Base-by-base conservation (phyloP, 2,113 vertebrate species). In the Tupaia chinensis region DNA sequence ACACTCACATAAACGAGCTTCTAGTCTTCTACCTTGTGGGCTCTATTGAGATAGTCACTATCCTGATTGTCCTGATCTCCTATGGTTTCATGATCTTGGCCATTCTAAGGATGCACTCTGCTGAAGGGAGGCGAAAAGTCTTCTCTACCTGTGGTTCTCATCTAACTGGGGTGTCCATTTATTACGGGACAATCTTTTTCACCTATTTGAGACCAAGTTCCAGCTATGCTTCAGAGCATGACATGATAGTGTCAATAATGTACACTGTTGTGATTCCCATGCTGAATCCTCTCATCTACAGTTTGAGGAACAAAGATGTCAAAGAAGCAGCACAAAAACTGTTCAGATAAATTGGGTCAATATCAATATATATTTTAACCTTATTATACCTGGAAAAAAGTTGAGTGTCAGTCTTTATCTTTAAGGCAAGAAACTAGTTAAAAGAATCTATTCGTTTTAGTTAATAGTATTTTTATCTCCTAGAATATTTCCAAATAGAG, bases 221-320 rank as follows among this genome's bases (percentile, higher is more conserved):
- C 32, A 92, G 87, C 5, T 90, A 97, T 25, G 11, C 53, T 29
- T n/a, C 80, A 34, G 84, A 72, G 22, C 77, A 83, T 17, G 95
- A 95, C n/a, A 94, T 95, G 13, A 74, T 94, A 17, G 72, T 56
- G 7, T 86, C 89, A 53, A 4, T 74, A 19, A 56, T 95, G 69
- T 97, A 94, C n/a, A 87, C 85, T 0, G 7, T 94, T 58, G 80
- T 94, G 63, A 93, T 93, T 16, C 91, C 94, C 12, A 92, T 94
- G 77, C 53, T 95, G 44, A 44, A 44, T 44, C 44, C 44, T 44
- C 44, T 44, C 44, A 44, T 44, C 44, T 44, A 44, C 44, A 44
- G 44, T 56, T 32, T 94, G 29, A 89, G 89, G 34, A 95, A 95
- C 19, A 91, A 91, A 70, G 87, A 95, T 10, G 79, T 93, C 9